A percentile compares a stretch with the other conserved stretches of the same genome.
Evolutionary conservation across 2,113 vertebrate genomes (phyloP).

Genomic region (Pyxicephalus adspersus): DNA sequence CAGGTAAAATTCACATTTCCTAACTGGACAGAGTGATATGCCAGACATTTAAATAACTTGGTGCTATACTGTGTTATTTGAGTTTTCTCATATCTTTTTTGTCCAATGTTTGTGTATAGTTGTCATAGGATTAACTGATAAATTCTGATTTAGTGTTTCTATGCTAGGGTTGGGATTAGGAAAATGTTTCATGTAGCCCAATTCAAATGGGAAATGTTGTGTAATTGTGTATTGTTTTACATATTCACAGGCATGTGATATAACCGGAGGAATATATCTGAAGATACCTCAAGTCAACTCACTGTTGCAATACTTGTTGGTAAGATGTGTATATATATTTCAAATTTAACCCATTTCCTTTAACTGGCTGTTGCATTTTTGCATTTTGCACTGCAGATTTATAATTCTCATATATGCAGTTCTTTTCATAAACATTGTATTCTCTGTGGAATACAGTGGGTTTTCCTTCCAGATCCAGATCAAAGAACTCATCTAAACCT

Average conservation of each 20-base stretch:
- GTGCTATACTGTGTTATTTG: too few relatives aligned
- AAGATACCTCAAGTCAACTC: slow-evolving; percentile 90
- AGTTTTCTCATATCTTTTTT: too few relatives aligned
- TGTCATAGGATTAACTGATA: too few relatives aligned
- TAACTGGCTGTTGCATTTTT: not conserved
- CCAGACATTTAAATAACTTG: too few relatives aligned
- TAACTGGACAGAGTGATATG: too few relatives aligned
- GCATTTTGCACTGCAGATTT: not conserved
- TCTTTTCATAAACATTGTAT: not conserved
- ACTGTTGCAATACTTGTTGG: slow-evolving; percentile 91
- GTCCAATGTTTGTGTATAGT: too few relatives aligned
- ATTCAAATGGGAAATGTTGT: too few relatives aligned
- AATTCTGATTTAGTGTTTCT: too few relatives aligned
- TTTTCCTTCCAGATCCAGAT: slow-evolving; percentile 92
- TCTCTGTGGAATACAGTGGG: slow-evolving; percentile 82
- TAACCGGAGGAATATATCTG: slow-evolving; percentile 93
- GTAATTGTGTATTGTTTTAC: slow-evolving; percentile 4
- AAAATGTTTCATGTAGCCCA: too few relatives aligned
- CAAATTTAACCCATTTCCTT: not conserved
- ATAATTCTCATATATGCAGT: not conserved
- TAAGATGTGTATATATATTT: slow-evolving; percentile 66
- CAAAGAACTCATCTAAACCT: slow-evolving; percentile 89
- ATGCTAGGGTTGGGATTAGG: too few relatives aligned
- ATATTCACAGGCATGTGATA: slow-evolving; percentile 89
- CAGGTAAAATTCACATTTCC: too few relatives aligned